Conservation (phyloP, 2,888 invertebrate species). For the Caenorhabditis uteleia region DNA sequence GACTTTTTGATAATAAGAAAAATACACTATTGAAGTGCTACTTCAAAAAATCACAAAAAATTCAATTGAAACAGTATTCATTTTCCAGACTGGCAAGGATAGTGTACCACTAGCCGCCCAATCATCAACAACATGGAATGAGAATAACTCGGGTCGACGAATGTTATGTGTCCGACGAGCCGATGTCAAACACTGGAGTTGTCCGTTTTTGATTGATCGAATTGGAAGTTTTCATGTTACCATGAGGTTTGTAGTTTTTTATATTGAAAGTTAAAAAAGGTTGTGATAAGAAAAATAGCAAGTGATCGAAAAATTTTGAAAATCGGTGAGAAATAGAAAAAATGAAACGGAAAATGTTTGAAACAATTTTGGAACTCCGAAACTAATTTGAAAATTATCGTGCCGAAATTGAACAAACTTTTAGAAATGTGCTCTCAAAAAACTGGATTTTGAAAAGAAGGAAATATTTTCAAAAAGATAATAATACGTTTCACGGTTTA, state of each 20-base stretch:
- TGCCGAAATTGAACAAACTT: no score
- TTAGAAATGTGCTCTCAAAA: no score
- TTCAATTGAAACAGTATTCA: background rate
- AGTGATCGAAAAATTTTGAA: background rate
- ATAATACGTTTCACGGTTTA: no score
- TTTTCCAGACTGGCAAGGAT: constrained; percentile 77
- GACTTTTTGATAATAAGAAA: background rate
- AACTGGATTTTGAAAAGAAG: no score
- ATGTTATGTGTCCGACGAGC: constrained; percentile 84
- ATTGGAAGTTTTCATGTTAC: constrained; percentile 87
- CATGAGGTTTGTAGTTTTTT: constrained; percentile 75
- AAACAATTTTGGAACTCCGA: no score
- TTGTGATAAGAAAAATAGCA: no score
- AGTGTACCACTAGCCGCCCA: constrained; percentile 83
- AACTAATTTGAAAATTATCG: no score
- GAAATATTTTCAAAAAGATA: no score
- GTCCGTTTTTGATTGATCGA: constrained; percentile 85
- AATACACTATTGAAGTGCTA: background rate
- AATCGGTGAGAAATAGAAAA: background rate
- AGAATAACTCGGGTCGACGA: constrained; percentile 90
- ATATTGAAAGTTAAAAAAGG: no score
- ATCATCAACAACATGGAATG: constrained; percentile 92
- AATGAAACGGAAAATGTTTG: no score
- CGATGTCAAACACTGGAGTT: constrained; percentile 83
- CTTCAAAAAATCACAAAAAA: background rate